Percentiles rank a stretch among this genome's conserved stretches.
phyloP scores from a whole-genome alignment of 1,140 invertebrate genomes.

The Drosophila parvula region DNA sequence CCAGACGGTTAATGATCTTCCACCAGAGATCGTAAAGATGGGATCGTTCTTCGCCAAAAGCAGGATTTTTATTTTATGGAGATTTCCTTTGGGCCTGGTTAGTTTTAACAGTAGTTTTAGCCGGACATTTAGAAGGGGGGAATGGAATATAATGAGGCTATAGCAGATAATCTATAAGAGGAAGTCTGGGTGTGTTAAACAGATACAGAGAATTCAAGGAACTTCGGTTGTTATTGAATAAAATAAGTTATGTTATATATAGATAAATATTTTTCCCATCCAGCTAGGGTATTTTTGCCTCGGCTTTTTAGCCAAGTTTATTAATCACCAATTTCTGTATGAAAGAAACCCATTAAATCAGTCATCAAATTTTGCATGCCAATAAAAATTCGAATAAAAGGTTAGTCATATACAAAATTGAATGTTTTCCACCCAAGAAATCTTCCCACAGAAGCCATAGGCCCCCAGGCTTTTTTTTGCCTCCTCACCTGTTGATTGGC shows the following conservation, averaged over 20 bases:
- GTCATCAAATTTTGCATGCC: conserved; percentile 40
- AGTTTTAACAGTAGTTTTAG: conserved; percentile 68
- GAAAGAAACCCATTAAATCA: conserved; percentile 16
- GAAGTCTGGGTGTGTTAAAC: not conserved
- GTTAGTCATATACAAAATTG: conserved; percentile 10
- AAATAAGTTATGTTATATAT: not conserved
- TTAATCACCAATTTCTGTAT: not conserved
- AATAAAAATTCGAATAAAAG: conserved; percentile 29
- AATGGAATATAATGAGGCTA: conserved; percentile 32
- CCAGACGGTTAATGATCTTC: conserved; percentile 36
- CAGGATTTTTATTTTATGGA: conserved; percentile 47
- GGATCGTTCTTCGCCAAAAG: conserved; percentile 16
- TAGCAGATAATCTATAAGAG: conserved; percentile 7
- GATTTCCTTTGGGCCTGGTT: conserved; percentile 43
- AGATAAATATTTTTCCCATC: not conserved
- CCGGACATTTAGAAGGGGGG: conserved; percentile 46
- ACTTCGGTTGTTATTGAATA: too few relatives aligned
- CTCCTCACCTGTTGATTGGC: conserved; percentile 47
- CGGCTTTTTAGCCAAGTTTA: not conserved
- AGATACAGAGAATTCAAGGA: too few relatives aligned
- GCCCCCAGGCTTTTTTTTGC: conserved; percentile 13
- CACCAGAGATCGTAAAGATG: conserved; percentile 39
- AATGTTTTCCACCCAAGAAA: conserved; percentile 25
- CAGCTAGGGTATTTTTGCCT: not conserved
- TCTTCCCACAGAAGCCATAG: conserved; percentile 41